These are phyloP conservation scores for Dissostichus mawsoni DNA, from an alignment of 2,113 vertebrate species.

Conservation along the genomic window DNA sequence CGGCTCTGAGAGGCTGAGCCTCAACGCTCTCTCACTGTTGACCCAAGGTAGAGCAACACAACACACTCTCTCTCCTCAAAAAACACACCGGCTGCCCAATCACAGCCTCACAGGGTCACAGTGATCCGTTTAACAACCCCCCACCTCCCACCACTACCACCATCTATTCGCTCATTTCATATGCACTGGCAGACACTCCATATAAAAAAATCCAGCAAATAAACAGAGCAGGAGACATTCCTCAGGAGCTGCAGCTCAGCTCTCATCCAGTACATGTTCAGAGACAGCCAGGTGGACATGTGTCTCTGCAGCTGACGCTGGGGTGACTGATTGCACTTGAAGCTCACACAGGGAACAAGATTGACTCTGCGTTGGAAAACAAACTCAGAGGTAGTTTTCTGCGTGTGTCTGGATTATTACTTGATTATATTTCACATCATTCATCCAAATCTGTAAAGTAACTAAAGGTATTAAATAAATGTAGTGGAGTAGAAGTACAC, in stretches of 20 bases:
- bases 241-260: slow-evolving; percentile 12
- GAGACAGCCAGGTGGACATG: background rate
- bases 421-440: too few relatives aligned
- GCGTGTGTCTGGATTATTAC: background rate
- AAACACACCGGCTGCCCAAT: slow-evolving; percentile 44
- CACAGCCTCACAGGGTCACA: slow-evolving; percentile 43
- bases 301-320: slow-evolving; percentile 18
- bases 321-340: slow-evolving; percentile 42
- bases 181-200: slow-evolving; percentile 60
- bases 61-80: slow-evolving; percentile 45
- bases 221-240: slow-evolving; percentile 45
- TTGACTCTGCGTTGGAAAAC: background rate
- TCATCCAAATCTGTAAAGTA: too few relatives aligned
- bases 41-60: slow-evolving; percentile 67
- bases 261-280: slow-evolving; percentile 10
- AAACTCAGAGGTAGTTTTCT: slow-evolving; percentile 22
- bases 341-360: slow-evolving; percentile 24
- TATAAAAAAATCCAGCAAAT: slow-evolving; percentile 61
- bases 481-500: too few relatives aligned
- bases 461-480: too few relatives aligned
- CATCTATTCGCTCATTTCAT: slow-evolving; percentile 34
- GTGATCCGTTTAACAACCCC: slow-evolving; percentile 60
- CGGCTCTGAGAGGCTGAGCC: slow-evolving; percentile 25
- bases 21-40: slow-evolving; percentile 63
- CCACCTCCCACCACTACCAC: background rate